These are phyloP conservation scores for Myrmecobius fasciatus DNA, from an alignment of 2,113 vertebrate species.

Conservation along the genomic window DNA sequence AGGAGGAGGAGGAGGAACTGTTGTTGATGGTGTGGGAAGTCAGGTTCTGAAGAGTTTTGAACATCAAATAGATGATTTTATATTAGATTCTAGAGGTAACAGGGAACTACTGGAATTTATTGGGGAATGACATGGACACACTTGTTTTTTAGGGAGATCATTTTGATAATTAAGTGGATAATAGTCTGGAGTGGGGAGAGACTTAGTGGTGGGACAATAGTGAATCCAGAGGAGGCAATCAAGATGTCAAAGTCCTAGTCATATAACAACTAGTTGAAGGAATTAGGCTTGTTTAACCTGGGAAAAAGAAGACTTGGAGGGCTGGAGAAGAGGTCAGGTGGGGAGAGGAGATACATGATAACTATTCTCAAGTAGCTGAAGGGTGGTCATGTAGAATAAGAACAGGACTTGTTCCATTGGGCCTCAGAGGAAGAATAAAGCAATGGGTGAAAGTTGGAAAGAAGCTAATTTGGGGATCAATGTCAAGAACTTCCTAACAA, in stretches of 20 bases:
- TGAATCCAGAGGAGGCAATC: not conserved
- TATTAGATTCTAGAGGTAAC: not conserved
- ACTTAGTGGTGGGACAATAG: not conserved
- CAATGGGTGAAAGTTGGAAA: not conserved
- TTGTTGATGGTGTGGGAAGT: too few relatives aligned
- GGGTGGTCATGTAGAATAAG: not conserved
- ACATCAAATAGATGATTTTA: not conserved
- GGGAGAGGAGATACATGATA: not conserved
- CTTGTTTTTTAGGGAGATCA: not conserved
- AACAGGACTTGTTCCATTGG: not conserved
- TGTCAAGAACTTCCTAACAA: not conserved
- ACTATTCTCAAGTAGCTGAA: not conserved
- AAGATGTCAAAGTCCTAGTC: not conserved
- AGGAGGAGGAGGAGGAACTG: too few relatives aligned
- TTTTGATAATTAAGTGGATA: not conserved
- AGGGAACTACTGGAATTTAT: not conserved
- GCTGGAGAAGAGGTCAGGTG: not conserved
- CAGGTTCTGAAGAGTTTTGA: not conserved
- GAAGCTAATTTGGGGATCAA: not conserved
- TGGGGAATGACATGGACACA: not conserved
- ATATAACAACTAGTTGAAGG: not conserved
- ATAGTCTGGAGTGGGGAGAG: not conserved
- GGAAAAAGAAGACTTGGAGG: not conserved
- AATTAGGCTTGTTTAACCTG: not conserved
- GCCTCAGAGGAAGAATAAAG: not conserved